A percentile compares a stretch with the other conserved stretches of the same genome.
These are phyloP conservation scores for Pseudomyrmex pallidus DNA, from an alignment of 1,140 invertebrate species.

Conservation along the genomic window DNA sequence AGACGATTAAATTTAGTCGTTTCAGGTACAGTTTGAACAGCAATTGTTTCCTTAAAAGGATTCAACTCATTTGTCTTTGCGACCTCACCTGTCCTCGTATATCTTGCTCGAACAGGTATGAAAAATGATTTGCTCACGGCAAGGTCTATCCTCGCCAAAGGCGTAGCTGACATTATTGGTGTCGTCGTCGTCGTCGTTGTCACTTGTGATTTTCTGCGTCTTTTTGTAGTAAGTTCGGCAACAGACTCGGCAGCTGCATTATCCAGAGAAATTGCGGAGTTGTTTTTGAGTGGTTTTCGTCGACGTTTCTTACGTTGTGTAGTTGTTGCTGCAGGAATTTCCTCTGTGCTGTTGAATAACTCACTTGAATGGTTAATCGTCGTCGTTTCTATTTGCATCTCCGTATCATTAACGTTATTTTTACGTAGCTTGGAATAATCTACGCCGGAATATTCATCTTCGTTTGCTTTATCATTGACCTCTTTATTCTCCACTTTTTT, in stretches of 20 bases:
- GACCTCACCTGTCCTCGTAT: background rate
- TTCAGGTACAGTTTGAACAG: background rate
- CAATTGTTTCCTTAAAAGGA: background rate
- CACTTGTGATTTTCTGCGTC: constrained; percentile 13
- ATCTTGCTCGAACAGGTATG: background rate
- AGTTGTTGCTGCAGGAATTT: background rate
- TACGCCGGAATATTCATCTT: constrained; percentile 15
- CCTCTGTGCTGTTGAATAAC: background rate
- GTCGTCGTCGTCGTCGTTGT: background rate
- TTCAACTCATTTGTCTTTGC: background rate
- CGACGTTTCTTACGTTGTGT: constrained; percentile 17
- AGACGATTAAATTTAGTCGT: constrained; percentile 1
- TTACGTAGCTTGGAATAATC: background rate
- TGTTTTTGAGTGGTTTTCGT: constrained; percentile 36
- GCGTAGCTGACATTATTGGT: background rate
- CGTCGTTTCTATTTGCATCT: background rate
- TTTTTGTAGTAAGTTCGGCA: background rate
- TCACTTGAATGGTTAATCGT: background rate
- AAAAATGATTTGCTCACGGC: background rate
- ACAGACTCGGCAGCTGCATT: background rate
- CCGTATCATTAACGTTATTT: background rate
- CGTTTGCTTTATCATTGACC: background rate
- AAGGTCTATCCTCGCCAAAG: constrained; percentile 2
- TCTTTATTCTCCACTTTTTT: background rate
- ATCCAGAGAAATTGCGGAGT: constrained; percentile 1